Percentiles rank a stretch among this genome's conserved stretches.
These are phyloP conservation scores for Catocala fraxini DNA, from an alignment of 2,888 invertebrate genomes.

Conservation along the genomic window DNA sequence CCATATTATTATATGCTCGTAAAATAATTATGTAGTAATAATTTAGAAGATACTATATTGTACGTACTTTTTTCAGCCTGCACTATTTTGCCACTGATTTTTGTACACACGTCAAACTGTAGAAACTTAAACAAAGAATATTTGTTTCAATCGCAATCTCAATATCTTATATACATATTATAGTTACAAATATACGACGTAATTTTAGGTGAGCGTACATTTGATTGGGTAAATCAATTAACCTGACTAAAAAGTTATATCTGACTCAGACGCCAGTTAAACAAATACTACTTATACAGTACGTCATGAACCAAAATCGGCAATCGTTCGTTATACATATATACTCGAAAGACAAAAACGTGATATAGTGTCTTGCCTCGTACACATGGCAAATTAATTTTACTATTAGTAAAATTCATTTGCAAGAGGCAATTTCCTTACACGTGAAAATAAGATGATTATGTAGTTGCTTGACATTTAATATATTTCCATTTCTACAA, in stretches of 20 bases:
- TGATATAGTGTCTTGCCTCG: too few relatives aligned
- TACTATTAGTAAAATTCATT: too few relatives aligned
- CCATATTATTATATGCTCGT: neutral
- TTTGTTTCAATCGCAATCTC: neutral
- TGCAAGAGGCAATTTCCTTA: too few relatives aligned
- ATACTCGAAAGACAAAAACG: neutral
- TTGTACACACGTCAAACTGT: neutral
- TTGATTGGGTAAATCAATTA: constrained; percentile 4
- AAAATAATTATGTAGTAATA: neutral
- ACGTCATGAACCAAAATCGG: constrained; percentile 1
- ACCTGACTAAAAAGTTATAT: neutral
- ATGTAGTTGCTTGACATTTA: too few relatives aligned
- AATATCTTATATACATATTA: neutral
- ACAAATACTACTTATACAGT: neutral
- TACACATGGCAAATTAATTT: too few relatives aligned
- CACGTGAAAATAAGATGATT: too few relatives aligned
- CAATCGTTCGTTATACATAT: neutral
- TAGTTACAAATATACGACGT: neutral
- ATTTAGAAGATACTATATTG: neutral
- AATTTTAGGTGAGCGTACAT: neutral
- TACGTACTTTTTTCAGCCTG: neutral
- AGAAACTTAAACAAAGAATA: neutral
- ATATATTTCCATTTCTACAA: too few relatives aligned
- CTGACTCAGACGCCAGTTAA: constrained; percentile 8
- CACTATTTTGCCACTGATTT: too few relatives aligned